Conservation (phyloP, 2,113 vertebrate species). For the Hippocampus zosterae region DNA sequence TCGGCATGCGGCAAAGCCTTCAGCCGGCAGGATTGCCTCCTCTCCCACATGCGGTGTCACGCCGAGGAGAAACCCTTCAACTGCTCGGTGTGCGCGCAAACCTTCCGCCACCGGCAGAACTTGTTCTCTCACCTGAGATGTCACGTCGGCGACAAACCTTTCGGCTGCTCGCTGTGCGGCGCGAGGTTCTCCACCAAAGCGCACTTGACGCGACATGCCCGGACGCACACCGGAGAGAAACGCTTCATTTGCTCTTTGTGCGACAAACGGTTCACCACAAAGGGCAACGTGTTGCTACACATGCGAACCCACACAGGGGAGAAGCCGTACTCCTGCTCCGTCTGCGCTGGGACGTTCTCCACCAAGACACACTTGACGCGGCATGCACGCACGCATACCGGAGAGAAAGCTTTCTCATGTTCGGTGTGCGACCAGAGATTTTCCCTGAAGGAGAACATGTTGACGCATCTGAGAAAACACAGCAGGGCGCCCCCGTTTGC, state of each 20-base stretch:
- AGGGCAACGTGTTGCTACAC: not conserved
- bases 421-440: not conserved
- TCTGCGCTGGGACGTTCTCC: not conserved
- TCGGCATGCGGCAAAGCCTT: not conserved
- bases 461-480: not conserved
- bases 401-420: not conserved
- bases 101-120: constrained; percentile 1
- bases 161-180: not conserved
- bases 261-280: not conserved
- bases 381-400: not conserved
- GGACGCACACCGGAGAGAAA: constrained; percentile 3
- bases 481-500: not conserved
- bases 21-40: not conserved
- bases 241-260: constrained; percentile 1
- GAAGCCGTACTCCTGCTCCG: not conserved
- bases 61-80: not conserved
- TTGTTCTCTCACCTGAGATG: not conserved
- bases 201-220: not conserved
- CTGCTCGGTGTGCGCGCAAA: not conserved
- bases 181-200: not conserved
- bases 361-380: not conserved
- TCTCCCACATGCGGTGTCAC: not conserved
- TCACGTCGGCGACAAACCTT: not conserved
- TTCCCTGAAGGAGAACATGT: not conserved
- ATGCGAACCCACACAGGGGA: constrained; percentile 5